A percentile compares a stretch with the other conserved stretches of the same genome.
Evolutionary conservation across 2,888 invertebrate genomes (phyloP).

Genomic region (Ceratothoa steindachneri): DNA sequence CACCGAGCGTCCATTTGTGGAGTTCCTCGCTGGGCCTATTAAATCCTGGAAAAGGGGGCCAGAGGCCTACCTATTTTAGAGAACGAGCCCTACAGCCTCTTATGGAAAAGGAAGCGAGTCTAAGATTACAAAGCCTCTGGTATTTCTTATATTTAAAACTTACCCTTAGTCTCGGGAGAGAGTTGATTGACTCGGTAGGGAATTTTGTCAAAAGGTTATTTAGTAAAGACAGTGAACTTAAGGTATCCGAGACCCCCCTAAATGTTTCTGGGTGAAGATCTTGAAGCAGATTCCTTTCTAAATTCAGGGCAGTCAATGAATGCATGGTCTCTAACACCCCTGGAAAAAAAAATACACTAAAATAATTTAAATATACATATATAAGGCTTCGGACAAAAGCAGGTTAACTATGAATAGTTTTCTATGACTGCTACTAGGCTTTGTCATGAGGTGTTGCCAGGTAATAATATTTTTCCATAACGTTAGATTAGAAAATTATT

Average conservation of each 20-base stretch:
- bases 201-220: conserved; percentile 85
- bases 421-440: no score
- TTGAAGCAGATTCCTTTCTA: conserved; percentile 82
- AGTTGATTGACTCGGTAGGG: conserved; percentile 73
- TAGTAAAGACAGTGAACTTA: conserved; percentile 80
- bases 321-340: conserved; percentile 60
- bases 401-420: no score
- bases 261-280: conserved; percentile 72
- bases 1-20: background rate
- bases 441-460: no score
- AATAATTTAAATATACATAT: background rate
- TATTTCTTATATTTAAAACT: conserved; percentile 47
- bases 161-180: conserved; percentile 70
- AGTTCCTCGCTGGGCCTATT: no score
- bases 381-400: no score
- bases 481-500: no score
- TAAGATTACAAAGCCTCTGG: background rate
- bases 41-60: no score
- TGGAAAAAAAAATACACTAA: background rate
- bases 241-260: conserved; percentile 69
- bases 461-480: no score
- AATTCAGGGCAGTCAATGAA: conserved; percentile 77
- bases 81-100: background rate
- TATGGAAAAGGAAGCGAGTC: no score
- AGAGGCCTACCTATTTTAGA: no score